These are phyloP conservation scores for Lepisosteus osseus DNA, from an alignment of 2,113 vertebrate genomes.

Conservation along the genomic window DNA sequence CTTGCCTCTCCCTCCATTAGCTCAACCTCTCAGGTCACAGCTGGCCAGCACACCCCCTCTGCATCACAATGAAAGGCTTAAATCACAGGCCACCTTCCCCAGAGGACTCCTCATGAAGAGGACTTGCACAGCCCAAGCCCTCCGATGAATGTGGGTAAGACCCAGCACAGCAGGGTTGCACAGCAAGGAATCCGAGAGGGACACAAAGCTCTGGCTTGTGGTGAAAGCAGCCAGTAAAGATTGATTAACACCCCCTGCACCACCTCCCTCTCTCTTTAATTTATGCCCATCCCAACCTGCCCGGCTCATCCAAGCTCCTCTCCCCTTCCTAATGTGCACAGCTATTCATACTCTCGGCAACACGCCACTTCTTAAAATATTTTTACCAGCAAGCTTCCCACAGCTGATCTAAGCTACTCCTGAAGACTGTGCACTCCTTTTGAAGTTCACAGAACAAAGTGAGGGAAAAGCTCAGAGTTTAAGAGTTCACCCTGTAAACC, in stretches of 20 bases:
- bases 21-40: conserved; percentile 37
- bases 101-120: not conserved
- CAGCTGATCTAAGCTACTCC: no score
- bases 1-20: conserved; percentile 30
- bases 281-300: no score
- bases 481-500: not conserved
- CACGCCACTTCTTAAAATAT: not conserved
- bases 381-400: no score
- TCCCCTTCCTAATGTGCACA: conserved; percentile 9
- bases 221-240: conserved; percentile 10
- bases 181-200: conserved; percentile 4
- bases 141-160: conserved; percentile 6
- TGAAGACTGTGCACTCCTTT: conserved; percentile 3
- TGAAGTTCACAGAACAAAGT: not conserved
- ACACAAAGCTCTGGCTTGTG: conserved; percentile 16
- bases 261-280: not conserved
- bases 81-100: conserved; percentile 10
- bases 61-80: conserved; percentile 14
- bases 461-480: conserved; percentile 1
- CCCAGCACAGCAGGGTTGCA: conserved; percentile 10
- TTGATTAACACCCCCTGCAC: conserved; percentile 4
- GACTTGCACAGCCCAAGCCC: not conserved
- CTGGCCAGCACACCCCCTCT: conserved; percentile 28
- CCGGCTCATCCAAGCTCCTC: conserved; percentile 9
- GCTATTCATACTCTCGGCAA: conserved; percentile 4